phyloP scores from a whole-genome alignment of 2,113 vertebrate genomes.

The Prunella fulvescens region DNA sequence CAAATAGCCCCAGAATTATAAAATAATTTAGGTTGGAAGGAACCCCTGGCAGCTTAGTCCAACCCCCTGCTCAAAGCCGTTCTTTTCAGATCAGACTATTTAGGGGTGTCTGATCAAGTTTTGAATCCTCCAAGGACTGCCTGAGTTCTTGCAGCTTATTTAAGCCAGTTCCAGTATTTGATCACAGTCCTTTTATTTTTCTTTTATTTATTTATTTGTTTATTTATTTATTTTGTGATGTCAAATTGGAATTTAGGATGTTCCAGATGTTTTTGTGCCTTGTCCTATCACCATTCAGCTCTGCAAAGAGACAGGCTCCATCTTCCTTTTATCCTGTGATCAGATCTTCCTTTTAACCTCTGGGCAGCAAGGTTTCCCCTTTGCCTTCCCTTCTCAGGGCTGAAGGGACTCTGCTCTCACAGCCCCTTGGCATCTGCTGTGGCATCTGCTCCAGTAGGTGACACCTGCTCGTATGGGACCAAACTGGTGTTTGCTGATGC shows the following conservation, averaged over 20 bases:
- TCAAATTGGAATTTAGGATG: not conserved
- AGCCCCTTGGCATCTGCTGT: not conserved
- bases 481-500: not conserved
- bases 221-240: not conserved
- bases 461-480: not conserved
- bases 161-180: not conserved
- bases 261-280: not conserved
- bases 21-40: rapidly evolving
- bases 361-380: not conserved
- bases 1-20: not conserved
- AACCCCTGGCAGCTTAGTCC: not conserved
- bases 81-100: not conserved
- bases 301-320: not conserved
- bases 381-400: not conserved
- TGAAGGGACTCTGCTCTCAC: not conserved
- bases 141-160: not conserved
- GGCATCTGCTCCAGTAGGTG: not conserved
- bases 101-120: not conserved
- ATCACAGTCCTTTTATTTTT: not conserved
- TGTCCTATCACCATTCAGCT: not conserved
- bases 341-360: not conserved
- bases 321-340: not conserved
- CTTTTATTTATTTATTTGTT: no score
- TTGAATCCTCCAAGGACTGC: not conserved
- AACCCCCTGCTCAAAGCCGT: not conserved